Conservation (phyloP, 53 echinoderm and acorn worm species). For the Echinarachnius parma region DNA sequence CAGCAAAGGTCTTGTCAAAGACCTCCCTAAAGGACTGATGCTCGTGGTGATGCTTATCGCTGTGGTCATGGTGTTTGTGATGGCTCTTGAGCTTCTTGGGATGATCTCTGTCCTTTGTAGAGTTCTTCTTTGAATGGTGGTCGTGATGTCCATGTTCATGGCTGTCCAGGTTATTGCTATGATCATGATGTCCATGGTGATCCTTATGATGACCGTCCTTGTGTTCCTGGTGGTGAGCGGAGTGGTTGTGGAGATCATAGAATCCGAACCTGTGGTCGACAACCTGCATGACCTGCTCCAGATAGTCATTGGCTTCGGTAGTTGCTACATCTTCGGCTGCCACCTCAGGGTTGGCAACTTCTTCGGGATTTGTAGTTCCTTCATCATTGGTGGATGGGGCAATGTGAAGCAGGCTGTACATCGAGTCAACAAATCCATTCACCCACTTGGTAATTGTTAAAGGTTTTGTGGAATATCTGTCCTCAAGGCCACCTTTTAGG, state of each 20-base stretch:
- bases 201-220: background rate
- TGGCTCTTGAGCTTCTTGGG: background rate
- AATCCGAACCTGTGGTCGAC: conserved; percentile 19
- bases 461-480: background rate
- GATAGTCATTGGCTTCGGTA: background rate
- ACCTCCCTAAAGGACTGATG: conserved; percentile 6
- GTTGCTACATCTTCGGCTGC: background rate
- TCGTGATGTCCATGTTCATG: conserved; percentile 17
- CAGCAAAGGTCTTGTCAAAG: conserved; percentile 2
- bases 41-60: background rate
- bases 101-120: background rate
- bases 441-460: background rate
- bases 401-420: background rate
- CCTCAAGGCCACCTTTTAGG: background rate
- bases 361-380: background rate
- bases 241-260: background rate
- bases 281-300: conserved; percentile 10
- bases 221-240: background rate
- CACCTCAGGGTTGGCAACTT: background rate
- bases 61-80: conserved; percentile 1
- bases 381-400: background rate
- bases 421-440: background rate
- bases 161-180: conserved; percentile 4
- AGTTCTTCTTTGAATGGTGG: background rate
- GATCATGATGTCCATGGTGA: conserved; percentile 1